Evolutionary conservation across 2,888 invertebrate genomes (phyloP), one percentile per base, ranked within the genome.

Genomic region (Cephus pulcher): DNA sequence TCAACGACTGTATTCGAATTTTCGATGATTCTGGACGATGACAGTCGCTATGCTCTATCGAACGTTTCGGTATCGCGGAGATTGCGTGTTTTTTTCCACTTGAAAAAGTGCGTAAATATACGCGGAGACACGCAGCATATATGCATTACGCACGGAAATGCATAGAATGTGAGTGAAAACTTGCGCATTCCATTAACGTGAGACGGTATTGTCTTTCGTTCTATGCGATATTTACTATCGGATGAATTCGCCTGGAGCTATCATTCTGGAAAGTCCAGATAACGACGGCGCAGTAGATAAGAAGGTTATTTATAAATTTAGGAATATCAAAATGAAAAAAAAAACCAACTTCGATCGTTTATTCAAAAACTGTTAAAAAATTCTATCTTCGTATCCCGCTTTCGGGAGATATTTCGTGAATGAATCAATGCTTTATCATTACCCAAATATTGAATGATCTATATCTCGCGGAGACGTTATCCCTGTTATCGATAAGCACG

Each of bases 91-190:
- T 23, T 9, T 56, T 9, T 23, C 23, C 56, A 23, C 56, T 56
- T 56, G 23, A 23, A 56, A 56, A 56, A 56, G 23, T 56, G 23
- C 23, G 23, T 23, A 23, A 56, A 56, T 56, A 56, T 56, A 56
- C 56, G 23, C 23, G 6, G 2, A 23, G 56, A 56, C 23, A 6
- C 6, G 6, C 56, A 56, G 23, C 56, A 23, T 56, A 56, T 56
- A 23, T 56, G 56, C 56, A 23, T 56, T 56, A 56, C 56, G 23
- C 56, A 23, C 56, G 78, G 79, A 75, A 80, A 80, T 80, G 79
- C 78, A 76, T 80, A 77, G 83, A 84, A 84, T 84, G 84, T 81
- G 76, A 84, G 83, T 83, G 84, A 84, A 84, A 84, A 84, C 82
- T 80, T 80, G 80, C 76, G 79, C 82, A 82, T 82, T 81, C 82